A percentile compares a stretch with the other conserved stretches of the same genome.
Evolutionary conservation across 2,888 invertebrate species (phyloP).

Genomic region (Dryobota labecula): DNA sequence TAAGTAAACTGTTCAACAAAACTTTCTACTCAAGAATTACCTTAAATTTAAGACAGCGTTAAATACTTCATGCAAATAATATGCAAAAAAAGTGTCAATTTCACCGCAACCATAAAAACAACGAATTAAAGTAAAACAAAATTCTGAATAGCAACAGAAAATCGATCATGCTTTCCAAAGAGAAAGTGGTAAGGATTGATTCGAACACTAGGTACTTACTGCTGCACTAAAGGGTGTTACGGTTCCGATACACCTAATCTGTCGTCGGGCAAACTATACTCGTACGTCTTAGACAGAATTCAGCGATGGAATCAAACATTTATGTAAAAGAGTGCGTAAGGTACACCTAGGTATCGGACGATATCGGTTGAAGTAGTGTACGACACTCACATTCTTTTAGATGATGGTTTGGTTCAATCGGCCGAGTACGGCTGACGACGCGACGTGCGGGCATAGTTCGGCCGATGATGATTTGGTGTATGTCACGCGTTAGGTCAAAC

Average conservation of each 20-base stretch:
- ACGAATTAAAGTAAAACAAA: slow-evolving; percentile 21
- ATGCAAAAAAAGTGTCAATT: slow-evolving; percentile 40
- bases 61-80: slow-evolving; percentile 32
- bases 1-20: slow-evolving; percentile 57
- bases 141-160: neutral
- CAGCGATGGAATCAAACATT: neutral
- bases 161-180: neutral
- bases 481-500: neutral
- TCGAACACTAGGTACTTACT: neutral
- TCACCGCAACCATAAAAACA: slow-evolving; percentile 27
- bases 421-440: neutral
- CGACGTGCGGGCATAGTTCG: neutral
- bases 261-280: too few relatives aligned
- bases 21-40: slow-evolving; percentile 71
- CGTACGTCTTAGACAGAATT: too few relatives aligned
- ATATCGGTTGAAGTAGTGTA: neutral
- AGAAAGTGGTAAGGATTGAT: neutral
- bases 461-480: neutral
- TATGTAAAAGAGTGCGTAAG: neutral
- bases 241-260: neutral
- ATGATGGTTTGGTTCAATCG: neutral
- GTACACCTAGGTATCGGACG: neutral
- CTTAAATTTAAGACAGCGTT: slow-evolving; percentile 16
- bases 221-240: neutral
- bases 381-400: neutral